Conservation (phyloP, 2,888 invertebrate species). For the Yponomeuta plumbellus region DNA sequence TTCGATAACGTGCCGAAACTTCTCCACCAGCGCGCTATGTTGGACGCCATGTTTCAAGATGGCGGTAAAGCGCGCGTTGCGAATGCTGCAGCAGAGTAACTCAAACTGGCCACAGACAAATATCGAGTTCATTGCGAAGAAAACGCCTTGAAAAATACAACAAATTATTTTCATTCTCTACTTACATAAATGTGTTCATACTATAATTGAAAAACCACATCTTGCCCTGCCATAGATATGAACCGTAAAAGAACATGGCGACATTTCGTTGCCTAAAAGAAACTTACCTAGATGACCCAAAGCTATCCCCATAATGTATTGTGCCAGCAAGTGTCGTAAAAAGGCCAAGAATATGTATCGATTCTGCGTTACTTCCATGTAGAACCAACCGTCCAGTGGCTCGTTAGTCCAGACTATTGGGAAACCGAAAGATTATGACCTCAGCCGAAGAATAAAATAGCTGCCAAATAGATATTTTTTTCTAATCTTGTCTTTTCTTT, state of each 20-base stretch:
- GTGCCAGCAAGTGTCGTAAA: constrained; percentile 44
- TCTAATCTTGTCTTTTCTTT: no score
- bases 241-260: background rate
- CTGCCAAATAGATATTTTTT: no score
- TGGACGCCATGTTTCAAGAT: constrained; percentile 41
- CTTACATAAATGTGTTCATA: no score
- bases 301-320: constrained; percentile 53
- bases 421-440: background rate
- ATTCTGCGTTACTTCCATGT: constrained; percentile 39
- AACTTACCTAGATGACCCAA: constrained; percentile 58
- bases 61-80: constrained; percentile 56
- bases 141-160: constrained; percentile 46
- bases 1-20: constrained; percentile 31
- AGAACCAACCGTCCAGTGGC: constrained; percentile 52
- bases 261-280: background rate
- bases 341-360: constrained; percentile 41
- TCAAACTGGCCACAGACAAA: constrained; percentile 66
- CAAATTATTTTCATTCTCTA: no score
- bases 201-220: no score
- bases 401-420: constrained; percentile 47
- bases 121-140: constrained; percentile 58
- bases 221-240: background rate
- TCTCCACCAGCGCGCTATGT: constrained; percentile 33
- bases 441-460: no score
- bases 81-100: constrained; percentile 55